Percentiles rank a stretch among this genome's conserved stretches.
Conservation (phyloP, 2,888 invertebrate genomes). For the Portevinia maculata region DNA sequence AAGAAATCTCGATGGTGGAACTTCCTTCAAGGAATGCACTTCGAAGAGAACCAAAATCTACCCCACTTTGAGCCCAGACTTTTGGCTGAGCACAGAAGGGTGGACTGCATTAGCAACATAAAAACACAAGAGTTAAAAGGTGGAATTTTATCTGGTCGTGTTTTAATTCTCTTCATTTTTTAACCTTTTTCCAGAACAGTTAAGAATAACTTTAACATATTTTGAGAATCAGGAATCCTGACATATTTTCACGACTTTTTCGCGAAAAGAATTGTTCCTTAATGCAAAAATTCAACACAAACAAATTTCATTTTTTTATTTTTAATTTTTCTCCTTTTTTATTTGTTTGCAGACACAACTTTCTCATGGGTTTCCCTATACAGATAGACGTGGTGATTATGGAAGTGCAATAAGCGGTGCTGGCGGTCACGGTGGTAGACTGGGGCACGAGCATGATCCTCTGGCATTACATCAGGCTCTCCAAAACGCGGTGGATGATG, state of each 20-base stretch:
- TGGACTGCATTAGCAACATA: slow-evolving; percentile 61
- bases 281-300: slow-evolving; percentile 39
- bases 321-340: slow-evolving; percentile 39
- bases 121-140: slow-evolving; percentile 14
- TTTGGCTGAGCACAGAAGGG: slow-evolving; percentile 15
- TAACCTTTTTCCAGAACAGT: slow-evolving; percentile 3
- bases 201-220: slow-evolving; percentile 68
- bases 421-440: slow-evolving; percentile 82
- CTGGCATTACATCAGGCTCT: slow-evolving; percentile 92
- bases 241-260: slow-evolving; percentile 33
- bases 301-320: slow-evolving; percentile 27
- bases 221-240: slow-evolving; percentile 58
- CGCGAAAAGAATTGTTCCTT: slow-evolving; percentile 52
- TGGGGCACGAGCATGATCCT: slow-evolving; percentile 87
- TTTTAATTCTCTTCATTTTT: neutral
- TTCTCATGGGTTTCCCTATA: slow-evolving; percentile 86
- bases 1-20: slow-evolving; percentile 61
- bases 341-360: slow-evolving; percentile 82
- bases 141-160: slow-evolving; percentile 51
- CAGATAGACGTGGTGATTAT: slow-evolving; percentile 84
- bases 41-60: slow-evolving; percentile 39
- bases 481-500: slow-evolving; percentile 86
- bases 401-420: slow-evolving; percentile 86
- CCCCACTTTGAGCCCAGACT: slow-evolving; percentile 45
- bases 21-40: slow-evolving; percentile 68